Evolutionary conservation across 2,888 invertebrate genomes (phyloP).

Genomic region (Heliconius sara): DNA sequence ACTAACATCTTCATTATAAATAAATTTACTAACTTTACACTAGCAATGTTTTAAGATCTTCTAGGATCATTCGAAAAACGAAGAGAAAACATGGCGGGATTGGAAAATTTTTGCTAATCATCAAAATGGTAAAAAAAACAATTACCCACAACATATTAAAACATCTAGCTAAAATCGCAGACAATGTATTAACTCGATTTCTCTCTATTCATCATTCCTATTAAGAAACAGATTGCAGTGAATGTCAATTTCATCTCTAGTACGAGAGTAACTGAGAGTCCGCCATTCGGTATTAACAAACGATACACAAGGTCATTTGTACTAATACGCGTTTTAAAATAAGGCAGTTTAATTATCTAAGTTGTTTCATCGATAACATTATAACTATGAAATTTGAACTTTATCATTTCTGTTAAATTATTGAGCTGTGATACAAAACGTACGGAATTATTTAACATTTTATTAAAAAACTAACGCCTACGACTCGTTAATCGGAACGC

Average conservation of each 20-base stretch:
- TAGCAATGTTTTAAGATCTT: slow-evolving; percentile 46
- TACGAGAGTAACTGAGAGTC: slow-evolving; percentile 3
- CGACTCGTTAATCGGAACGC: slow-evolving; percentile 58
- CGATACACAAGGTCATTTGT: slow-evolving; percentile 18
- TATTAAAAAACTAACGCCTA: slow-evolving; percentile 67
- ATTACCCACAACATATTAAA: slow-evolving; percentile 24
- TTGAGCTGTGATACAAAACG: slow-evolving; percentile 74
- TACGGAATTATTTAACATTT: slow-evolving; percentile 67
- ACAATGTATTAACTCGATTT: neutral
- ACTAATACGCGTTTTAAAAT: slow-evolving; percentile 31
- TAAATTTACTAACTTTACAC: slow-evolving; percentile 41
- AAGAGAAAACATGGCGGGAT: slow-evolving; percentile 5
- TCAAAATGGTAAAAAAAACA: neutral
- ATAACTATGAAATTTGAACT: slow-evolving; percentile 58
- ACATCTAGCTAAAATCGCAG: slow-evolving; percentile 20
- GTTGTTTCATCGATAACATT: slow-evolving; percentile 35
- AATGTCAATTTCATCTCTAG: neutral
- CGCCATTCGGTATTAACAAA: slow-evolving; percentile 7
- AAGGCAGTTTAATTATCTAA: slow-evolving; percentile 36
- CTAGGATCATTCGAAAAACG: slow-evolving; percentile 25
- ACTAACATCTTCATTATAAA: slow-evolving; percentile 36
- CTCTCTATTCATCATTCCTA: neutral
- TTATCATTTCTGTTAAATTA: slow-evolving; percentile 55
- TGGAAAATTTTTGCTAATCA: slow-evolving; percentile 3
- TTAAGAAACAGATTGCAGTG: neutral